Conservation (phyloP, 2,113 vertebrate genomes). For the Epinephelus fuscoguttatus region DNA sequence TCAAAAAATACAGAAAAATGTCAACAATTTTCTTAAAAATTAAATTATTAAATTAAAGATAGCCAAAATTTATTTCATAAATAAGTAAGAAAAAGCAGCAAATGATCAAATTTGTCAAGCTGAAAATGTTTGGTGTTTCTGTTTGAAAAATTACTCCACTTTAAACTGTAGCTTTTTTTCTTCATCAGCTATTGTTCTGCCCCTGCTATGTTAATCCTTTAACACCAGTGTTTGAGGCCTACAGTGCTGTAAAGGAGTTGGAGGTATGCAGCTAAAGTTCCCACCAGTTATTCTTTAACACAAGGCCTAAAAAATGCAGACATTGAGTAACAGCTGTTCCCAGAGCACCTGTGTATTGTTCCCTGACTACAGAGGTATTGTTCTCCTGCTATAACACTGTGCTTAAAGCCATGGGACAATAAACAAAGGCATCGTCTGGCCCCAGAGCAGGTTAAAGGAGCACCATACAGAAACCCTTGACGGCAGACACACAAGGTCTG, state of each 20-base stretch:
- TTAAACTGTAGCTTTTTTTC: not conserved
- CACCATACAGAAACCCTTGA: conserved; percentile 26
- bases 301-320: not conserved
- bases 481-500: conserved; percentile 46
- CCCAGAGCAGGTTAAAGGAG: conserved; percentile 33
- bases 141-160: not conserved
- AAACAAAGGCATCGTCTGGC: conserved; percentile 56
- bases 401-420: conserved; percentile 50
- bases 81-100: not conserved
- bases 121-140: not conserved
- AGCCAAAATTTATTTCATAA: not conserved
- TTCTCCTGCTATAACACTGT: conserved; percentile 22
- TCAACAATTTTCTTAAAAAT: no score
- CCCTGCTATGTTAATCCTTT: not conserved
- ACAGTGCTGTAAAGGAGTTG: conserved; percentile 5
- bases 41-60: no score
- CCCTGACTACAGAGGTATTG: conserved; percentile 38
- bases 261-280: not conserved
- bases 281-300: not conserved
- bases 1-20: not conserved
- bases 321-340: not conserved
- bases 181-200: not conserved
- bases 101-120: not conserved
- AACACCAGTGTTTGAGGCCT: not conserved
- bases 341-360: conserved; percentile 41